Conservation (phyloP, 2,113 vertebrate genomes). For the Martes martes region DNA sequence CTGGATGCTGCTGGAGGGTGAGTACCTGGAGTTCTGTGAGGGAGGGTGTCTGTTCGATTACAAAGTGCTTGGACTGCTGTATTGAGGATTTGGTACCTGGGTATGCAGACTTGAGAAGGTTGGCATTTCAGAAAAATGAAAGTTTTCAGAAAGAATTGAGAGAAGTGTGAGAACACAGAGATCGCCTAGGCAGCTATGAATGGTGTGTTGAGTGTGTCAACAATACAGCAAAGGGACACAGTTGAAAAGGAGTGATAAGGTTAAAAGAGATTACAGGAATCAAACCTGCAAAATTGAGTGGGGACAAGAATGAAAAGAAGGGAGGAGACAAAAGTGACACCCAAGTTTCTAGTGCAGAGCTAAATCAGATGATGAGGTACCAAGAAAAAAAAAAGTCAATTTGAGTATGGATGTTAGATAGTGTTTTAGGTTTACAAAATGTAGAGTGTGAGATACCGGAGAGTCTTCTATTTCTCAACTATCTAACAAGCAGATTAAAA, state of each 20-base stretch:
- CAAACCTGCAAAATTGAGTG: background rate
- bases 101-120: background rate
- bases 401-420: background rate
- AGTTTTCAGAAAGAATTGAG: background rate
- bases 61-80: background rate
- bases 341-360: background rate
- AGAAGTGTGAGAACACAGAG: background rate
- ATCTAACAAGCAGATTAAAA: background rate
- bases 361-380: background rate
- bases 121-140: background rate
- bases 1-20: fast-evolving
- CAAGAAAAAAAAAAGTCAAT: background rate
- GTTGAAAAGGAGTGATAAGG: background rate
- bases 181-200: background rate
- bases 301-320: background rate
- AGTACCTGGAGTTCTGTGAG: fast-evolving
- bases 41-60: background rate
- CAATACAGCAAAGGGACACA: background rate
- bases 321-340: background rate
- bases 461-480: background rate
- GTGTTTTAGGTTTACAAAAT: background rate
- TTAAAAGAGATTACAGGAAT: background rate
- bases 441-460: background rate
- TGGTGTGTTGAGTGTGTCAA: background rate
- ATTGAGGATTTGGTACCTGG: background rate